phyloP scores from a whole-genome alignment of 2,888 invertebrate species.

The Microplitis deprimator region DNA sequence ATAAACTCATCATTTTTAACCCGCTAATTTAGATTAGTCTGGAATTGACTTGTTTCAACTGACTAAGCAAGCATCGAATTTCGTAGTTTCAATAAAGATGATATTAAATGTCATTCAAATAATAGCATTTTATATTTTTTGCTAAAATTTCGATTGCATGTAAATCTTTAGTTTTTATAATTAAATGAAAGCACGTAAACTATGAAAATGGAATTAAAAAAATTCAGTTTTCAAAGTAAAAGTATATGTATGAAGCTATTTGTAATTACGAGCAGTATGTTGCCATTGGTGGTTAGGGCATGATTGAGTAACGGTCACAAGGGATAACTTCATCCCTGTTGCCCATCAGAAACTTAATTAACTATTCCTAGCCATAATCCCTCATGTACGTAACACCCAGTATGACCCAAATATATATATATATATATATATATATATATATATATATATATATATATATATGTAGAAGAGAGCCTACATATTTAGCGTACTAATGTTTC shows the following conservation, averaged over 20 bases:
- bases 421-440: background rate
- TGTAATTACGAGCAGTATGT: constrained; percentile 59
- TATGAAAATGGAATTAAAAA: background rate
- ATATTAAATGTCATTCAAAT: too few species aligned
- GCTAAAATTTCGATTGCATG: too few species aligned
- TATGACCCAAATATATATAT: background rate
- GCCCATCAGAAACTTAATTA: constrained; percentile 65
- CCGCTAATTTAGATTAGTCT: too few species aligned
- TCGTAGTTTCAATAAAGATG: too few species aligned
- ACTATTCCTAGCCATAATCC: constrained; percentile 63
- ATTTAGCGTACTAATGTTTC: background rate
- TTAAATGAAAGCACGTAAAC: background rate
- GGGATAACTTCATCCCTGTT: constrained; percentile 52
- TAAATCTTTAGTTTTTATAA: too few species aligned
- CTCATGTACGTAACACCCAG: constrained; percentile 48
- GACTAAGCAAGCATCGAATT: too few species aligned
- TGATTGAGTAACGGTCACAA: constrained; percentile 60
- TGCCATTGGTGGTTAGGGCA: constrained; percentile 50
- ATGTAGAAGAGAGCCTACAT: constrained; percentile 2
- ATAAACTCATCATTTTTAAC: too few species aligned
- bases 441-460: too few species aligned
- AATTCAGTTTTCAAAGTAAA: background rate
- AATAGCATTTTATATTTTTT: too few species aligned
- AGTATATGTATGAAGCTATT: constrained; percentile 38
- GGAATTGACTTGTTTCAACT: too few species aligned